phyloP scores from a whole-genome alignment of 1,140 invertebrate species.

The Conopomorpha cramerella region DNA sequence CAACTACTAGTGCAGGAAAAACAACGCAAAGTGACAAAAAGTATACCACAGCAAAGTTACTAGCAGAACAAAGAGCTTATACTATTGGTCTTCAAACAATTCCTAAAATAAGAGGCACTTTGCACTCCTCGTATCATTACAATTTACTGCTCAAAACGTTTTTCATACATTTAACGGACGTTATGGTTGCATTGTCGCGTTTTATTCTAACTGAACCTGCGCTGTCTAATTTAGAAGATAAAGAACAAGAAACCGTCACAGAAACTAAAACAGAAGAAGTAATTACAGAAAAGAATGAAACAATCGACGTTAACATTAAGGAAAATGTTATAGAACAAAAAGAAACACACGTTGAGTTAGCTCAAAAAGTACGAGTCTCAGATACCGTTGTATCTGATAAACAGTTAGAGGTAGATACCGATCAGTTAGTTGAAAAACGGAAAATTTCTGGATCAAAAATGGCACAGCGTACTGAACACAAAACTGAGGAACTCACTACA shows the following conservation, averaged over 20 bases:
- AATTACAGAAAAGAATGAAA: neutral
- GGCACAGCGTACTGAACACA: slow-evolving; percentile 29
- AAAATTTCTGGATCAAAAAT: slow-evolving; percentile 30
- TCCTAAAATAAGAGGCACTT: slow-evolving; percentile 20
- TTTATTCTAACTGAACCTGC: slow-evolving; percentile 22
- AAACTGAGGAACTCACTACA: slow-evolving; percentile 27
- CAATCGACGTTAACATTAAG: no score
- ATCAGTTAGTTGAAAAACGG: no score
- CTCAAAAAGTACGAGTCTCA: no score
- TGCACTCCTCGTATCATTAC: slow-evolving; percentile 20
- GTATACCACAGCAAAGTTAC: slow-evolving; percentile 5
- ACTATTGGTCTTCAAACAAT: slow-evolving; percentile 33
- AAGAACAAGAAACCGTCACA: neutral
- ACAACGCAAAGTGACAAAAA: neutral
- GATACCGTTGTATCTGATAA: no score
- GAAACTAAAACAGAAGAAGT: slow-evolving; percentile 6
- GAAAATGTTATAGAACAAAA: no score
- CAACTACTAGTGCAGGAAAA: neutral
- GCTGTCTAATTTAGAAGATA: slow-evolving; percentile 2
- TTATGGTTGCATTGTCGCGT: slow-evolving; percentile 41
- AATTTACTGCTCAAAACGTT: slow-evolving; percentile 41
- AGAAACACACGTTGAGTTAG: no score
- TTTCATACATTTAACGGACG: slow-evolving; percentile 45
- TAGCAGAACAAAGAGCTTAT: slow-evolving; percentile 22
- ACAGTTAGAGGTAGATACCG: no score